Conservation (phyloP, 2,888 invertebrate species). For the Drosophila helvetica region DNA sequence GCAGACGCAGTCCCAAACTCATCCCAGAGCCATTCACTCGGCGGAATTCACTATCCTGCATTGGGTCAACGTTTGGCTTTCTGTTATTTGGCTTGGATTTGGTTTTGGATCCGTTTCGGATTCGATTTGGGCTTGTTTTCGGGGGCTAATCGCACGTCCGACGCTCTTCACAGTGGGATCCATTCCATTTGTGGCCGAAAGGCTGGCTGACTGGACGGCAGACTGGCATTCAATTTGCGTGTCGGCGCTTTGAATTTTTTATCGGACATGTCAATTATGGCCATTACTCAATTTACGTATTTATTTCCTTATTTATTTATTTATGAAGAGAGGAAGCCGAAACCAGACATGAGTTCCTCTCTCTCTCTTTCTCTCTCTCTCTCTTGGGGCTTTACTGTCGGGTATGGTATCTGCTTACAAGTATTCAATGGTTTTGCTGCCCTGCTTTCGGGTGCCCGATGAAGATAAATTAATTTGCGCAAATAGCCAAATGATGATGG, state of each 20-base stretch:
- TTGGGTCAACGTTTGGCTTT: constrained; percentile 28
- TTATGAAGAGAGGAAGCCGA: constrained; percentile 37
- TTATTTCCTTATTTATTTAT: constrained; percentile 64
- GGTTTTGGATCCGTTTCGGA: neutral
- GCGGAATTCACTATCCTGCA: constrained; percentile 3
- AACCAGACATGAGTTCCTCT: no score
- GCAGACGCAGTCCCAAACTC: no score
- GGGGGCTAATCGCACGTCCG: constrained; percentile 53
- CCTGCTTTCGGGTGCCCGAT: constrained; percentile 14
- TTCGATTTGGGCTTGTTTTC: constrained; percentile 1
- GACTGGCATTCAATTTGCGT: constrained; percentile 42
- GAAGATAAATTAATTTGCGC: constrained; percentile 66
- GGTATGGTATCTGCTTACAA: neutral
- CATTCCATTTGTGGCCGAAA: constrained; percentile 12
- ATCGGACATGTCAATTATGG: constrained; percentile 69
- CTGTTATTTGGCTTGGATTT: constrained; percentile 10
- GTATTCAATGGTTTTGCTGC: neutral
- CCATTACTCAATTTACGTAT: constrained; percentile 75
- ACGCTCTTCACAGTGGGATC: constrained; percentile 12
- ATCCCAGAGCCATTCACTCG: neutral
- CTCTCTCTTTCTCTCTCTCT: neutral
- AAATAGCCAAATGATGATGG: constrained; percentile 61
- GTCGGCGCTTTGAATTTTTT: constrained; percentile 46
- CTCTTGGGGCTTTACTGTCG: neutral
- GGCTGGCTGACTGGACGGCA: neutral